Evolutionary conservation across 64 coral and sea anemone species (phyloP).

Genomic region (Montipora cactus): DNA sequence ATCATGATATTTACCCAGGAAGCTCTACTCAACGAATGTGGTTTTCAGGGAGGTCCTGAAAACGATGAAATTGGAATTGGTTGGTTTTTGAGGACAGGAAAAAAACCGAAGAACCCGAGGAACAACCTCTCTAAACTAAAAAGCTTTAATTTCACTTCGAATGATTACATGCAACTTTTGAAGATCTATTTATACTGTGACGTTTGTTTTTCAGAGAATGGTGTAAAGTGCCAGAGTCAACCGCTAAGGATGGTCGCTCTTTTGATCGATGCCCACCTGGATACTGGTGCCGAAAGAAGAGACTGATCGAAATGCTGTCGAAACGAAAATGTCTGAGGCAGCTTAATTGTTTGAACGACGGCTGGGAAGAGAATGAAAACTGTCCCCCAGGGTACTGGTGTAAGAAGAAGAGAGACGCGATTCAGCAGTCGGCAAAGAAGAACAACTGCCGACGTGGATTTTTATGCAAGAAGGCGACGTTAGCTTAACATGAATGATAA

Average conservation of each 20-base stretch:
- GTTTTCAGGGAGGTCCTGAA: too few relatives aligned
- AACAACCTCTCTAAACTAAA: too few relatives aligned
- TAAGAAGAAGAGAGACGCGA: conserved; percentile 59
- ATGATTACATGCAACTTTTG: not conserved
- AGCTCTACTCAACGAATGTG: too few relatives aligned
- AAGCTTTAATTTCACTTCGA: too few relatives aligned
- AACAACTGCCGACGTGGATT: conserved; percentile 52
- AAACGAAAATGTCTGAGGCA: not conserved
- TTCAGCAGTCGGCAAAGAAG: not conserved
- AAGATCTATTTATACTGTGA: not conserved
- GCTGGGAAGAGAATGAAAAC: not conserved
- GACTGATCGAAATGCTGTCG: conserved; percentile 1
- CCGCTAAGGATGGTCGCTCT: not conserved
- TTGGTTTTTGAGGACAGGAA: too few relatives aligned
- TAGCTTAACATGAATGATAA: not conserved
- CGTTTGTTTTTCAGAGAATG: not conserved
- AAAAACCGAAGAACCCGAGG: too few relatives aligned
- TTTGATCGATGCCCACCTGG: conserved; percentile 17
- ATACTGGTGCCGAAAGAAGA: conserved; percentile 78
- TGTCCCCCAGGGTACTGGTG: conserved; percentile 84
- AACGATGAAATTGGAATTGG: too few relatives aligned
- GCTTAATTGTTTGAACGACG: not conserved
- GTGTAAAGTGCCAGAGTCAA: not conserved
- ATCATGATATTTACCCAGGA: too few relatives aligned
- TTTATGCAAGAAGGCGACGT: conserved; percentile 60